Evolutionary conservation across 2,113 vertebrate genomes (phyloP), one percentile per base, ranked within the genome.

Genomic region (Leucosticte australis): DNA sequence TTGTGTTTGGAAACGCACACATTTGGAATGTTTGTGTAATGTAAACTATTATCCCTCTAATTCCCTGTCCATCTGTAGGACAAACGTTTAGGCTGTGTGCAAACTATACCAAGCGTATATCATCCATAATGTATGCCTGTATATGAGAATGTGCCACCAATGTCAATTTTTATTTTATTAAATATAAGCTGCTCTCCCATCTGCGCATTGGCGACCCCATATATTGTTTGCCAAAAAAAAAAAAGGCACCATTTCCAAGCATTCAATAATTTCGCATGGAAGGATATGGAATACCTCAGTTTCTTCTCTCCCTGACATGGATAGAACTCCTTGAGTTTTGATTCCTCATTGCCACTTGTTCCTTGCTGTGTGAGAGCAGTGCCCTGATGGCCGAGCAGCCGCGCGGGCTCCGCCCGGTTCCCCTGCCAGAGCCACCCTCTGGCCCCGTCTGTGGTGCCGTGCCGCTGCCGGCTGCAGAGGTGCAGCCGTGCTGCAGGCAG

Each of bases 121-220:
- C 88, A 90, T 96, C 80, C 79, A 60, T 92, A 93, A 95, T 89
- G 83, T 87, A 93, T 94, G 73, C 77, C 86, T 94, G 73, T 94
- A 95, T 96, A 95, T 81, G 86, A 94, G 87, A 89, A 92, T 35
- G 88, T 94, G 93, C 89, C 92, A 94, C 68, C 86, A 75, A 90
- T 96, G 94, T 96, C 92, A 96, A 90, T 96, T 94, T 88, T 47
- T 92, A 95, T 92, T 96, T 96, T 93, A 93, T 95, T 96, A 97
- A 96, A 94, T 96, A 96, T 93, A 96, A 96, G 90, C 92, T 95
- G 94, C 95, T 95, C 88, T 96, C 70, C 96, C 90, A 94, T 93
- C 93, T 97, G 93, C 94, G 57, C 64, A 1, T 47, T 55, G 87
- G 93, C 94, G 93, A 96, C 85, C 95, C 52, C 76, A 30, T 86